A percentile compares a stretch with the other conserved stretches of the same genome.
phyloP scores from a whole-genome alignment of 1,140 invertebrate species.

The Drosophila sproati region DNA sequence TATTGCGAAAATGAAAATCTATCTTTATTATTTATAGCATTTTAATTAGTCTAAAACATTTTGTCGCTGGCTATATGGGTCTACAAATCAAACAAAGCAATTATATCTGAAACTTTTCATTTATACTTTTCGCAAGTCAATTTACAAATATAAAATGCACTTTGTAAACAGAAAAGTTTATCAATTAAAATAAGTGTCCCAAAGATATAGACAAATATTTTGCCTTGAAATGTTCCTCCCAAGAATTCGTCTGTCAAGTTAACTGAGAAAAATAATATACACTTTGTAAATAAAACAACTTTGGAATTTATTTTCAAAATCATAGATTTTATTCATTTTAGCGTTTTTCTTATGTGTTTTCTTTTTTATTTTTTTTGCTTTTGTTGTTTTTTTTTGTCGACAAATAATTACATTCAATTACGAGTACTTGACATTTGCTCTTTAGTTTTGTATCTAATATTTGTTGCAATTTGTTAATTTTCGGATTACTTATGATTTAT shows the following conservation, averaged over 20 bases:
- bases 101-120: neutral
- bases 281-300: neutral
- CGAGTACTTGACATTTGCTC: conserved; percentile 44
- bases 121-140: neutral
- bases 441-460: conserved; percentile 48
- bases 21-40: neutral
- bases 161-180: neutral
- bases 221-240: too few species aligned
- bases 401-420: conserved; percentile 61
- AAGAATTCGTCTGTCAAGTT: too few species aligned
- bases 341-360: conserved; percentile 35
- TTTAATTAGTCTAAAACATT: conserved; percentile 11
- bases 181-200: too few species aligned
- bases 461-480: conserved; percentile 51
- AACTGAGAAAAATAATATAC: too few species aligned
- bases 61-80: neutral
- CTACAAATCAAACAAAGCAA: neutral
- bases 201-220: too few species aligned
- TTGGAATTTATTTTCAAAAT: conserved; percentile 50
- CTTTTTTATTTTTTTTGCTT: conserved; percentile 11
- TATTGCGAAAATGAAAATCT: too few species aligned
- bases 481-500: conserved; percentile 45
- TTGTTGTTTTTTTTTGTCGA: conserved; percentile 28
- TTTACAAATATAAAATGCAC: neutral
- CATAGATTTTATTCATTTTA: conserved; percentile 63